Conservation (phyloP, 2,797 vertebrate genomes). For the Acanthopagrus latus region DNA sequence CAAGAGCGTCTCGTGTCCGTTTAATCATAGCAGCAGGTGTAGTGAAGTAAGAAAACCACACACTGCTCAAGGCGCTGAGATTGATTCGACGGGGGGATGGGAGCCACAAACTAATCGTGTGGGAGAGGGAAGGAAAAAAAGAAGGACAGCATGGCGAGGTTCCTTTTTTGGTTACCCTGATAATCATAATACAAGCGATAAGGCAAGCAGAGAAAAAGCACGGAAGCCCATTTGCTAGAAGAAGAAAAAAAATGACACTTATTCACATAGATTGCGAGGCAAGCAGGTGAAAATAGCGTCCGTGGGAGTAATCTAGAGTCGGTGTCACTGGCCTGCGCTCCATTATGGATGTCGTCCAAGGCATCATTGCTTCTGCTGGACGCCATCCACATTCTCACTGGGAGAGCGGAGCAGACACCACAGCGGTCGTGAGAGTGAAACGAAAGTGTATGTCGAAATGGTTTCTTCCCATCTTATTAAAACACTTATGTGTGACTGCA, state of each 20-base stretch:
- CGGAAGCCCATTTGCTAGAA: constrained; percentile 17
- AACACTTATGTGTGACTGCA: background rate
- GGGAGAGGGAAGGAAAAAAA: background rate
- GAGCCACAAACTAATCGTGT: constrained; percentile 19
- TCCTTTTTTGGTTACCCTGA: constrained; percentile 1
- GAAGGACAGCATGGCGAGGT: background rate
- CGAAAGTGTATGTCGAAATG: background rate
- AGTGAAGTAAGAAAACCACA: constrained; percentile 48
- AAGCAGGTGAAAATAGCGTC: constrained; percentile 35
- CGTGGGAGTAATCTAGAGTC: constrained; percentile 27
- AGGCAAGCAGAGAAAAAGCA: background rate
- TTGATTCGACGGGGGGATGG: constrained; percentile 45
- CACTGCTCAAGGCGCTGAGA: constrained; percentile 27
- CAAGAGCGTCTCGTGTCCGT: constrained; percentile 43
- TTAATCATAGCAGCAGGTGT: constrained; percentile 64
- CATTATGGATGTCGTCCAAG: constrained; percentile 52
- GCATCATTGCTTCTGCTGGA: constrained; percentile 45
- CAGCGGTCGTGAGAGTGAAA: constrained; percentile 2
- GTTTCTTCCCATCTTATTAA: background rate
- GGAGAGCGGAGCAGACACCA: constrained; percentile 15
- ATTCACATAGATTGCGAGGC: background rate
- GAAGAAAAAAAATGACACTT: constrained; percentile 26
- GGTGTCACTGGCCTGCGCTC: constrained; percentile 27
- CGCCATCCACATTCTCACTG: constrained; percentile 29
- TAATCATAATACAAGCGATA: background rate